These are phyloP conservation scores for Petromus typicus DNA, from an alignment of 2,113 vertebrate species.

Conservation along the genomic window DNA sequence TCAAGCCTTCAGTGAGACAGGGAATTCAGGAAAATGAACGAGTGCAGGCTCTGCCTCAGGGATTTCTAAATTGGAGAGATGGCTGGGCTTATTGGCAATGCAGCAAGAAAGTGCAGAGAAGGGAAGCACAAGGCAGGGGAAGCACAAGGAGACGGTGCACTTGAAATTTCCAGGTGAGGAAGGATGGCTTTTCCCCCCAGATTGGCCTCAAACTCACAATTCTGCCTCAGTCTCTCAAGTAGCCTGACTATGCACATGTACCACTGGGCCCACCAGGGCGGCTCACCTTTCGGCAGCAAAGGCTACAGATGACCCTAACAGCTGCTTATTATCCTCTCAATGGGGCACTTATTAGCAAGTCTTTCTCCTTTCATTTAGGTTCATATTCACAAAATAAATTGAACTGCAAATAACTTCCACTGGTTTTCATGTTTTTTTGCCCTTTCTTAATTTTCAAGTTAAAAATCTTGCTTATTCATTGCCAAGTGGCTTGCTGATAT, in stretches of 20 bases:
- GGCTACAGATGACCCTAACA: too few species aligned
- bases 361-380: neutral
- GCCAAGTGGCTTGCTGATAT: neutral
- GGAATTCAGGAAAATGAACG: neutral
- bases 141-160: neutral
- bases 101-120: neutral
- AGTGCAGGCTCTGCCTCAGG: neutral
- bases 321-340: neutral
- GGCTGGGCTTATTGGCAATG: too few species aligned
- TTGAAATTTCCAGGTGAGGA: neutral
- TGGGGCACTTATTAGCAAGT: neutral
- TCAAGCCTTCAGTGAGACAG: neutral
- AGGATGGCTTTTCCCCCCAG: neutral
- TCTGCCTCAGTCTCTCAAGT: neutral
- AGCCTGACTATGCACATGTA: neutral
- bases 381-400: neutral
- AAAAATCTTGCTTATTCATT: neutral
- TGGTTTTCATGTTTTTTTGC: neutral
- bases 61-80: neutral
- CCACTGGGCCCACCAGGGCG: neutral
- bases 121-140: neutral
- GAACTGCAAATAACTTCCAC: neutral
- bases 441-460: constrained; percentile 24
- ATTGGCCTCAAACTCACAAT: neutral
- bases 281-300: neutral